phyloP scores from a whole-genome alignment of 2,888 invertebrate genomes.

The Steinernema hermaphroditum region DNA sequence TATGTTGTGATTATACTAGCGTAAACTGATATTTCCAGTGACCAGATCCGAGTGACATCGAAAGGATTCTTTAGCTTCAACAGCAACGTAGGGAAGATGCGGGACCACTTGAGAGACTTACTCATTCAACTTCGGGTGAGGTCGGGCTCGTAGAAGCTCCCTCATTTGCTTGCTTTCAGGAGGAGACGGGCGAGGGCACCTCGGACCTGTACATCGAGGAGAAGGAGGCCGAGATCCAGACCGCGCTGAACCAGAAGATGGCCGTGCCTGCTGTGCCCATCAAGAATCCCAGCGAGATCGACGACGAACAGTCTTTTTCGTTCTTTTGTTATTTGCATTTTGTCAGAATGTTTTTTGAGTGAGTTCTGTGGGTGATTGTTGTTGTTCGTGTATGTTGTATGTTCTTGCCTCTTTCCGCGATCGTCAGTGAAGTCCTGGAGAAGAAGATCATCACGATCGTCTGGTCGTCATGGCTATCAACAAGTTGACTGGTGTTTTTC shows the following conservation, averaged over 20 bases:
- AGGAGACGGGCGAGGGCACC: constrained; percentile 97
- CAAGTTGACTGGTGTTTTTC: too few relatives aligned
- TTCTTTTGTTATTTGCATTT: background rate
- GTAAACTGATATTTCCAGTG: constrained; percentile 65
- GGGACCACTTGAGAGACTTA: constrained; percentile 98
- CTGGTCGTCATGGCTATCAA: constrained; percentile 99
- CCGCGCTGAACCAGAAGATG: constrained; percentile 77
- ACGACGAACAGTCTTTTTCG: constrained; percentile 53
- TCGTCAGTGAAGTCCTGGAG: background rate
- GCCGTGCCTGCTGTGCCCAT: constrained; percentile 62
- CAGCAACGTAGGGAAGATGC: constrained; percentile 93
- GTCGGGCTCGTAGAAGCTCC: background rate
- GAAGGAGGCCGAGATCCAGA: constrained; percentile 82
- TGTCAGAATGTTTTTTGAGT: constrained; percentile 8
- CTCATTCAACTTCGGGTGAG: constrained; percentile 92
- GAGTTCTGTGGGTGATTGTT: constrained; percentile 8
- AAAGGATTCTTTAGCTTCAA: constrained; percentile 96
- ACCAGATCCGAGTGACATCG: constrained; percentile 93
- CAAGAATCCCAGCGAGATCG: constrained; percentile 60
- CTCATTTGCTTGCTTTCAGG: constrained; percentile 72
- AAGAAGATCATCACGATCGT: constrained; percentile 96
- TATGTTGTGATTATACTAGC: constrained; percentile 69
- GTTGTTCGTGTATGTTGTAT: background rate
- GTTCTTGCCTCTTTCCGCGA: background rate
- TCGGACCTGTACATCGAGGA: constrained; percentile 96